Percentiles rank a stretch among this genome's conserved stretches.
phyloP scores from a whole-genome alignment of 1,140 invertebrate species.

The Stegodyphus mimosarum region DNA sequence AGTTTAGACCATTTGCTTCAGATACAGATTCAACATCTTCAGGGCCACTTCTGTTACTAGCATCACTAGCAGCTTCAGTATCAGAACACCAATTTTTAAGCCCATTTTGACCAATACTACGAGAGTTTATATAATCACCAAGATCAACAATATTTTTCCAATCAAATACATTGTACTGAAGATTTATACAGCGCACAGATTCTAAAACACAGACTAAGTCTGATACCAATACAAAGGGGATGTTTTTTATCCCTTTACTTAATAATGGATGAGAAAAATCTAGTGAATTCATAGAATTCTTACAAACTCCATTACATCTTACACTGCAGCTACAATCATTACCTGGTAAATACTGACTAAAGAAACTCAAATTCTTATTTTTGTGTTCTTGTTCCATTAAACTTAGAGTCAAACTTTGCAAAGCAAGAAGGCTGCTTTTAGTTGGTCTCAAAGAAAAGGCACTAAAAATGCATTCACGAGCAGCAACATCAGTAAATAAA shows the following conservation, averaged over 20 bases:
- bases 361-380: neutral
- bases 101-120: neutral
- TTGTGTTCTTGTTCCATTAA: neutral
- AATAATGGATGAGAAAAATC: constrained; percentile 33
- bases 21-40: neutral
- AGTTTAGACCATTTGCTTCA: neutral
- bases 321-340: neutral
- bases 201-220: constrained; percentile 37
- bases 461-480: constrained; percentile 58
- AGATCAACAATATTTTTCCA: constrained; percentile 36
- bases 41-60: neutral
- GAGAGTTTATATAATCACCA: constrained; percentile 1
- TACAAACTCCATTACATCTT: constrained; percentile 32
- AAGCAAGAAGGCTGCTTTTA: neutral
- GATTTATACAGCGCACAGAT: constrained; percentile 15
- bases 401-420: constrained; percentile 18
- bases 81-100: neutral
- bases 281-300: neutral
- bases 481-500: constrained; percentile 30
- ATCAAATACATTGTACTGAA: constrained; percentile 50
- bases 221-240: constrained; percentile 17
- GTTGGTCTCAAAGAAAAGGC: constrained; percentile 54
- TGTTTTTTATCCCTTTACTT: constrained; percentile 16
- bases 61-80: neutral
- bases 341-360: neutral